A percentile compares a stretch with the other conserved stretches of the same genome.
Conservation (phyloP, 2,797 vertebrate genomes). For the Propithecus perrieri region DNA sequence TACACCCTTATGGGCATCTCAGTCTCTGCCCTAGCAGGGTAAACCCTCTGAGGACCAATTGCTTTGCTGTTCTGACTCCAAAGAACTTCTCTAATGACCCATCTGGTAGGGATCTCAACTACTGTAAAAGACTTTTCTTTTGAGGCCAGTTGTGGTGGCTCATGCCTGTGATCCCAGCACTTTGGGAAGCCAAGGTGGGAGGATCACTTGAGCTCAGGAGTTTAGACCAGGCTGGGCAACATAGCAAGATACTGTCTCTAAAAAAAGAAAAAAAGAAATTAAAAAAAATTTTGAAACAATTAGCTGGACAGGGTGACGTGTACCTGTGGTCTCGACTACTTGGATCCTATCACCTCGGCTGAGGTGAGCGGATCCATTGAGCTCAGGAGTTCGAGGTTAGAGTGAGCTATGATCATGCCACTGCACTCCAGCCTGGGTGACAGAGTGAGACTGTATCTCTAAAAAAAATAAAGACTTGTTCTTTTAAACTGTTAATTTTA, state of each 20-base stretch:
- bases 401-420: background rate
- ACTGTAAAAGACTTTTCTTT: background rate
- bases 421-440: background rate
- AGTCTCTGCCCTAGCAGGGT: background rate
- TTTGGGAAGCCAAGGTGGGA: background rate
- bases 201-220: background rate
- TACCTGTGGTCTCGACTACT: background rate
- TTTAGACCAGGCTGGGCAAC: background rate
- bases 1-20: background rate
- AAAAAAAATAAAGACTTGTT: background rate
- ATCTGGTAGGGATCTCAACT: background rate
- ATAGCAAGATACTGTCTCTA: background rate
- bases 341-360: background rate
- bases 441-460: background rate
- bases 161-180: background rate
- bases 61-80: background rate
- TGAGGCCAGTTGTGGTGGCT: background rate
- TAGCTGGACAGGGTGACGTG: background rate
- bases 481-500: background rate
- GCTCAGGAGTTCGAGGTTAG: background rate
- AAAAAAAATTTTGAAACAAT: background rate
- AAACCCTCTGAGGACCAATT: background rate
- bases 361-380: background rate
- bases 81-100: background rate
- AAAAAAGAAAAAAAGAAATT: background rate